Percentiles rank a stretch among this genome's conserved stretches.
Evolutionary conservation across 2,113 vertebrate species (phyloP).

Genomic region (Lates calcarifer): DNA sequence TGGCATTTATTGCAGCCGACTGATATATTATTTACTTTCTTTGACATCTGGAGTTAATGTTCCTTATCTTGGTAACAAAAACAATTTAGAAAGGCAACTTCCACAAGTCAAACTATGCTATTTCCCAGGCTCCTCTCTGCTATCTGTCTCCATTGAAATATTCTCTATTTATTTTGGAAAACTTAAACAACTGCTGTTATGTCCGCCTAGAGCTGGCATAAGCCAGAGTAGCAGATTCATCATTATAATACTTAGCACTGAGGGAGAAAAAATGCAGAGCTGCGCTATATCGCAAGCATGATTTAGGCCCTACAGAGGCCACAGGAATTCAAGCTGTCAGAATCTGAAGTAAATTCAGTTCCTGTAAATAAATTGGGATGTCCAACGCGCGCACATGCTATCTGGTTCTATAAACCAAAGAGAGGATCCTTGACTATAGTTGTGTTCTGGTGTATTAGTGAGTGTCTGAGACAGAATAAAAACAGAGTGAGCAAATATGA

Average conservation of each 20-base stretch:
- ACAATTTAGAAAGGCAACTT: slow-evolving; percentile 90
- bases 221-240: slow-evolving; percentile 84
- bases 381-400: slow-evolving; percentile 64
- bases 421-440: slow-evolving; percentile 43
- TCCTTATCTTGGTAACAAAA: slow-evolving; percentile 88
- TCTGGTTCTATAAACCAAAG: slow-evolving; percentile 66
- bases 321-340: slow-evolving; percentile 79
- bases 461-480: slow-evolving; percentile 37
- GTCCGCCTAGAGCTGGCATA: slow-evolving; percentile 83
- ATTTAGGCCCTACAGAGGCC: slow-evolving; percentile 75
- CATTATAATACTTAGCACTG: slow-evolving; percentile 85
- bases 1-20: slow-evolving; percentile 80
- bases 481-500: slow-evolving; percentile 35
- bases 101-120: slow-evolving; percentile 87
- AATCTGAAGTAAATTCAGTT: slow-evolving; percentile 77
- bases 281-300: slow-evolving; percentile 73
- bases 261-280: slow-evolving; percentile 75
- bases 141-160: slow-evolving; percentile 88
- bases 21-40: slow-evolving; percentile 84
- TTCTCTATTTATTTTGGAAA: slow-evolving; percentile 88
- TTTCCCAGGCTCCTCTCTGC: slow-evolving; percentile 86
- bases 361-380: slow-evolving; percentile 74
- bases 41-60: slow-evolving; percentile 89
- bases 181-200: slow-evolving; percentile 88
- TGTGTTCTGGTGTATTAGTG: slow-evolving; percentile 52